These are phyloP conservation scores for Sminthurides bifidus DNA, from an alignment of 1,140 invertebrate species.

Conservation along the genomic window DNA sequence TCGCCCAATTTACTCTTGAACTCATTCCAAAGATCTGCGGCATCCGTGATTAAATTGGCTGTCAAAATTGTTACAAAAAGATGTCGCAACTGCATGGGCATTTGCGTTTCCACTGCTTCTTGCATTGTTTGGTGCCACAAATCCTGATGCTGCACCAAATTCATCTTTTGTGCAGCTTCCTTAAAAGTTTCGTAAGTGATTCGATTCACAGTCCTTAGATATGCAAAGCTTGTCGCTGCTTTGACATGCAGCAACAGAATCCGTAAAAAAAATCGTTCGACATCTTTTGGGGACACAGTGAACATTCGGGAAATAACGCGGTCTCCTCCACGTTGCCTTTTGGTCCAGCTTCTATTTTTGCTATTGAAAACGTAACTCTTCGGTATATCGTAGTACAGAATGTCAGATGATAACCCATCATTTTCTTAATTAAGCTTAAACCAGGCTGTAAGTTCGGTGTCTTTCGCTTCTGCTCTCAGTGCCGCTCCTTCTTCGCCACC, in stretches of 20 bases:
- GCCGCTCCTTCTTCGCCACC: constrained; percentile 15
- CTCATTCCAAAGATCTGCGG: constrained; percentile 17
- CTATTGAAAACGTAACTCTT: constrained; percentile 17
- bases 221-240: constrained; percentile 37
- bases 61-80: constrained; percentile 29
- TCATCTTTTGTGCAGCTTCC: constrained; percentile 32
- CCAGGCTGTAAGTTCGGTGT: constrained; percentile 28
- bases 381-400: constrained; percentile 24
- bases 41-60: constrained; percentile 17
- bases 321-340: constrained; percentile 15
- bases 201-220: constrained; percentile 36
- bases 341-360: constrained; percentile 19
- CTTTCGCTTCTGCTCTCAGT: neutral
- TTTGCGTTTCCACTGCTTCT: constrained; percentile 19
- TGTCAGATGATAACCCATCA: neutral
- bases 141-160: constrained; percentile 35
- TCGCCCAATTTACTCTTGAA: constrained; percentile 14
- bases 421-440: constrained; percentile 14
- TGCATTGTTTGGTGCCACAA: constrained; percentile 32
- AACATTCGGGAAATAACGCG: constrained; percentile 28
- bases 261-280: constrained; percentile 35
- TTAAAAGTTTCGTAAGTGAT: constrained; percentile 32
- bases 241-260: constrained; percentile 37
- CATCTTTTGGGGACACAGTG: constrained; percentile 14
- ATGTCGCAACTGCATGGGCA: constrained; percentile 21